Evolutionary conservation across 2,797 vertebrate species (phyloP).

Genomic region (Gallinago nigripennis): DNA sequence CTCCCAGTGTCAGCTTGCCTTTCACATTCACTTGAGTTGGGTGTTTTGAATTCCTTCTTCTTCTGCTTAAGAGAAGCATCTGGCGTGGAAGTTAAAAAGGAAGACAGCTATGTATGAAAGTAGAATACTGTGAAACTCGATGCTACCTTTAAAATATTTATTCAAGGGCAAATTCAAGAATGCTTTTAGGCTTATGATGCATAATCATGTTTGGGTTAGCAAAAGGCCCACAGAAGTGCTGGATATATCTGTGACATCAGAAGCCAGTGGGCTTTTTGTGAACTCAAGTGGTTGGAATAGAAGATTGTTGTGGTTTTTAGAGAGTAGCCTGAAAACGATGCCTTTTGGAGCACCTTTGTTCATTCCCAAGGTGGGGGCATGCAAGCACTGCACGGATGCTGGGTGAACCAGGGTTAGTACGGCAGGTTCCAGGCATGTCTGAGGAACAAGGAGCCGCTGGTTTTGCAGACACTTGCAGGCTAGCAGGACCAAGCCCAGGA

Average conservation of each 20-base stretch:
- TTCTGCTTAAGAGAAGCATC: neutral
- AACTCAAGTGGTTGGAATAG: neutral
- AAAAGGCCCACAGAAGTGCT: neutral
- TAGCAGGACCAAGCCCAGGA: neutral
- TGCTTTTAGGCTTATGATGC: neutral
- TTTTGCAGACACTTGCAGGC: too few species aligned
- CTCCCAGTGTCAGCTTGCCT: conserved; percentile 33
- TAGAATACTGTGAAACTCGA: conserved; percentile 16
- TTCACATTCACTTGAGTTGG: neutral
- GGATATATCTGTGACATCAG: neutral
- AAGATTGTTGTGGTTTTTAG: neutral
- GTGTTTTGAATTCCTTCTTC: neutral
- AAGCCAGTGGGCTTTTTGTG: neutral
- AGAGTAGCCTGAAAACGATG: neutral
- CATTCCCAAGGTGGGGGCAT: neutral
- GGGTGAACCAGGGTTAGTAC: fast-evolving
- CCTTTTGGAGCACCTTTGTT: neutral
- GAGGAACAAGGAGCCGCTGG: neutral
- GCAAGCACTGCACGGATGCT: fast-evolving
- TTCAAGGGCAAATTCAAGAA: conserved; percentile 29
- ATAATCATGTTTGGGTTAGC: conserved; percentile 46
- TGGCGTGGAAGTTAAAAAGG: neutral
- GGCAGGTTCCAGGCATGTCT: fast-evolving
- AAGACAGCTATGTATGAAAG: neutral
- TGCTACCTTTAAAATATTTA: conserved; percentile 28